These are phyloP conservation scores for Orientallactaga sibirica DNA, from an alignment of 2,797 vertebrate genomes.

Conservation along the genomic window DNA sequence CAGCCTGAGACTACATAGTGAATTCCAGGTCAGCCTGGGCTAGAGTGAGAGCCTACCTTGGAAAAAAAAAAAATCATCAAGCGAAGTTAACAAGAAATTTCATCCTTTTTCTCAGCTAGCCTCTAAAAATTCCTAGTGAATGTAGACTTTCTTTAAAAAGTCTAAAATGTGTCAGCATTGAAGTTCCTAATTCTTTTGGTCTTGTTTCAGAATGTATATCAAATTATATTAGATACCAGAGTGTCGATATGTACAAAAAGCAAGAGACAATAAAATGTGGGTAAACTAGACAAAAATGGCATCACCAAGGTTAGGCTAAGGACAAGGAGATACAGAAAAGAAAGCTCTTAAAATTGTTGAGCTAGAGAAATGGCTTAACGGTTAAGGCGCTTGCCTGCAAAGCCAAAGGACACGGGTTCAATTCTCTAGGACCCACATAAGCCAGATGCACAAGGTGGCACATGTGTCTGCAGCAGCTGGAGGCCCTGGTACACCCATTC, in stretches of 20 bases:
- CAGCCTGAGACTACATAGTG: too few species aligned
- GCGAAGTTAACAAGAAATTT: not conserved
- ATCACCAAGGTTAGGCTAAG: not conserved
- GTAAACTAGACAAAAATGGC: not conserved
- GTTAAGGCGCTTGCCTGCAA: too few species aligned
- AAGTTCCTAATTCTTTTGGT: not conserved
- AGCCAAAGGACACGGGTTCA: too few species aligned
- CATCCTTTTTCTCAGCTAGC: not conserved
- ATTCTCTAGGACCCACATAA: too few species aligned
- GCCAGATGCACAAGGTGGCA: too few species aligned
- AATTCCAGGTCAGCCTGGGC: too few species aligned
- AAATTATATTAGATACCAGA: not conserved
- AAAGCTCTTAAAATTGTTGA: not conserved
- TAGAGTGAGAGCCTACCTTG: too few species aligned
- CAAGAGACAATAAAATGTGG: not conserved
- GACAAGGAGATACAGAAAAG: not conserved
- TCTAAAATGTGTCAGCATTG: not conserved
- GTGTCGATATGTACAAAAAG: not conserved
- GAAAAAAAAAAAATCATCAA: too few species aligned
- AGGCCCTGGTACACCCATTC: too few species aligned
- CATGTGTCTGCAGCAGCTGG: too few species aligned
- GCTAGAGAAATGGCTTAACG: too few species aligned
- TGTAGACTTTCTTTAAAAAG: not conserved
- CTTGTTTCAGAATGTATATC: not conserved
- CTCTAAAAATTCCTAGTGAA: constrained; percentile 1